Evolutionary conservation across 1,140 invertebrate species (phyloP).

Genomic region (Bursaphelenchus mucronatus): DNA sequence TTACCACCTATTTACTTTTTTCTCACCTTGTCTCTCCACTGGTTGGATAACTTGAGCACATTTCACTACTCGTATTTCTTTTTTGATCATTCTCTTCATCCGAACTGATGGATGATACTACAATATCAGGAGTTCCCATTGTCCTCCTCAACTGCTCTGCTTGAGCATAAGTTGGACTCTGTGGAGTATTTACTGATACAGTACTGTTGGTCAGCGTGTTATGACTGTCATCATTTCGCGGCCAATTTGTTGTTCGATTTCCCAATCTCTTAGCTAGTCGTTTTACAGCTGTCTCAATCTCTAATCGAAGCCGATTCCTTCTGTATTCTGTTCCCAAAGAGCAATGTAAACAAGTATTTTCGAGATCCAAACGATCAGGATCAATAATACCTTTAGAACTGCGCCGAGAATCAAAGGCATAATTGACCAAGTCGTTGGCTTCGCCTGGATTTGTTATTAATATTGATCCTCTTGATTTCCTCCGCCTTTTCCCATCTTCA

Average conservation of each 20-base stretch:
- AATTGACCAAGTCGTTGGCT: background rate
- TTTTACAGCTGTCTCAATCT: constrained; percentile 58
- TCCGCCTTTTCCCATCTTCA: constrained; percentile 38
- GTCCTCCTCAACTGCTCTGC: constrained; percentile 28
- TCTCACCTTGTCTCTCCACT: constrained; percentile 19
- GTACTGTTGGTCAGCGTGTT: background rate
- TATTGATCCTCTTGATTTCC: constrained; percentile 21
- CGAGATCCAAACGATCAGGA: constrained; percentile 32
- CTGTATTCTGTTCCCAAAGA: constrained; percentile 43
- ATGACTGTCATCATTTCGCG: constrained; percentile 7
- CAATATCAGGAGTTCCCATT: constrained; percentile 56
- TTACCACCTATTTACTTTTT: background rate
- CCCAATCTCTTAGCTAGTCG: constrained; percentile 48
- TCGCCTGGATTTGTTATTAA: constrained; percentile 12
- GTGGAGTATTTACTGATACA: background rate
- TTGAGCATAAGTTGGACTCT: background rate
- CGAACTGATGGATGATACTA: constrained; percentile 59
- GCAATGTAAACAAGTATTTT: constrained; percentile 49
- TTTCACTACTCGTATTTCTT: constrained; percentile 7
- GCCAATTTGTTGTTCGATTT: constrained; percentile 37
- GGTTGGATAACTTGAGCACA: constrained; percentile 15
- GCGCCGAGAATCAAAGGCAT: background rate
- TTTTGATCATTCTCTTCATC: constrained; percentile 48
- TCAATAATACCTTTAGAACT: background rate
- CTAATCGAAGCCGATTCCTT: constrained; percentile 40